These are phyloP conservation scores for Nasonovia ribisnigri DNA, from an alignment of 2,888 invertebrate species.

Conservation along the genomic window DNA sequence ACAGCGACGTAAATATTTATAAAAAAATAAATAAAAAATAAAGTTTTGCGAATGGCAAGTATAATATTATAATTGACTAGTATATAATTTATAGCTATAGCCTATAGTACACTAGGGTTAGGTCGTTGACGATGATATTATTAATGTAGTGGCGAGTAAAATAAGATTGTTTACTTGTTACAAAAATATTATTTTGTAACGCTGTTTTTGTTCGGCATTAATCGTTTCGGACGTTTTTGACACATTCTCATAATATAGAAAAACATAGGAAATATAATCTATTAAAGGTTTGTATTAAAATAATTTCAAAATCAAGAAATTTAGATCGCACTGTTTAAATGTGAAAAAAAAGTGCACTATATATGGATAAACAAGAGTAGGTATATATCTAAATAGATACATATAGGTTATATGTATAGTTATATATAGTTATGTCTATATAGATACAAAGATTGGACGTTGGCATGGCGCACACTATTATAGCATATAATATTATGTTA, in stretches of 20 bases:
- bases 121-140: background rate
- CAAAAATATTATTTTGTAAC: background rate
- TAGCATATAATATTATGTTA: background rate
- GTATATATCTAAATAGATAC: background rate
- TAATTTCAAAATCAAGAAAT: background rate
- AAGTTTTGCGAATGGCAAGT: background rate
- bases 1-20: background rate
- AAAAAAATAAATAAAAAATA: background rate
- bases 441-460: background rate
- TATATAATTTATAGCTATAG: background rate
- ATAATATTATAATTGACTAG: background rate
- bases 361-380: background rate
- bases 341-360: background rate
- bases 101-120: background rate
- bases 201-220: background rate
- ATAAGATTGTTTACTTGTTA: background rate
- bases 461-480: background rate
- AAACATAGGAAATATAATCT: background rate
- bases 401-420: background rate
- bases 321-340: background rate
- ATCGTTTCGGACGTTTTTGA: background rate
- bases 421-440: background rate
- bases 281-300: background rate
- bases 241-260: background rate
- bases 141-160: background rate